These are phyloP conservation scores for Pomacea canaliculata DNA, from an alignment of 2,888 invertebrate species.

Conservation along the genomic window DNA sequence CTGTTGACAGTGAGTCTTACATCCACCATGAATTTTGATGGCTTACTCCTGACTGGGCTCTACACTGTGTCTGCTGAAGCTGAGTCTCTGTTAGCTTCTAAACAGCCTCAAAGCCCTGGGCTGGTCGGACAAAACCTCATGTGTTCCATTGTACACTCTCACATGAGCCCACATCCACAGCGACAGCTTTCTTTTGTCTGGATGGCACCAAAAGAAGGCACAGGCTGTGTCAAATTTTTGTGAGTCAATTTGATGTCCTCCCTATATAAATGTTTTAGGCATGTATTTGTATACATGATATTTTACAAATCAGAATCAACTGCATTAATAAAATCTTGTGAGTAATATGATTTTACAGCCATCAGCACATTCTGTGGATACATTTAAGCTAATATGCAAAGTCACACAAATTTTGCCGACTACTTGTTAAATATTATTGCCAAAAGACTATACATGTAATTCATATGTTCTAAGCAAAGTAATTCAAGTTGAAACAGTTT, in stretches of 20 bases:
- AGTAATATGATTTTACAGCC: too few species aligned
- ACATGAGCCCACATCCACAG: slow-evolving; percentile 57
- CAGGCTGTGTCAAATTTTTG: slow-evolving; percentile 69
- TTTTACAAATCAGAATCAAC: too few species aligned
- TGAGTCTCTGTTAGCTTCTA: slow-evolving; percentile 27
- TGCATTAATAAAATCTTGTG: too few species aligned
- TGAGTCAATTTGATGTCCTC: slow-evolving; percentile 41
- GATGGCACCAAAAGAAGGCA: slow-evolving; percentile 67
- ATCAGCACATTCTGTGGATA: too few species aligned
- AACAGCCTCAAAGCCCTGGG: slow-evolving; percentile 11
- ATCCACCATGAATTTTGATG: slow-evolving; percentile 67
- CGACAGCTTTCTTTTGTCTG: slow-evolving; percentile 64
- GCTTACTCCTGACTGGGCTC: slow-evolving; percentile 67
- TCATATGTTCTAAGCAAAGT: too few species aligned
- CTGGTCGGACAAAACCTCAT: slow-evolving; percentile 59
- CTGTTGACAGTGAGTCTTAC: slow-evolving; percentile 58
- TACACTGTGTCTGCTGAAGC: slow-evolving; percentile 60
- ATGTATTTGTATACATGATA: too few species aligned
- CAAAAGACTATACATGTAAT: too few species aligned
- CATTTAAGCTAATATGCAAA: too few species aligned
- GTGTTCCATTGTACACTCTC: slow-evolving; percentile 67
- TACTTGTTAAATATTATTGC: too few species aligned
- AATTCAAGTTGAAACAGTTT: too few species aligned
- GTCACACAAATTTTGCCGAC: too few species aligned
- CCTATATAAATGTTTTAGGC: too few species aligned